phyloP scores from a whole-genome alignment of 2,113 vertebrate species.

The Hyperopisus bebe region DNA sequence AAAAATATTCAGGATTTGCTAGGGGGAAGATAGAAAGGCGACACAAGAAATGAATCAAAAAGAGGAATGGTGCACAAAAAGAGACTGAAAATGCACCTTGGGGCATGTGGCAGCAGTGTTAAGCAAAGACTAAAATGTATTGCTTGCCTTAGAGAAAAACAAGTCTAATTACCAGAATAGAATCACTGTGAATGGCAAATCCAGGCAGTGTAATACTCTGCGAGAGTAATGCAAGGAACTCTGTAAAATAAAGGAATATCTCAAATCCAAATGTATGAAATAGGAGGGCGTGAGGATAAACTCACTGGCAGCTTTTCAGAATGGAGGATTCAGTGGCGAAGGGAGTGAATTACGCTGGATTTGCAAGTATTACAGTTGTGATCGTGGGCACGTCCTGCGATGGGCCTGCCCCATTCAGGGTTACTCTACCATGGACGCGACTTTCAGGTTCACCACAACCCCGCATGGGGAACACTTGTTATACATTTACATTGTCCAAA shows the following conservation, averaged over 20 bases:
- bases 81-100: neutral
- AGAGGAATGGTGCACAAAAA: neutral
- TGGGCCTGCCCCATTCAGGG: neutral
- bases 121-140: neutral
- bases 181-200: neutral
- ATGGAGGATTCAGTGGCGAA: neutral
- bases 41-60: neutral
- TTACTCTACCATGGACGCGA: neutral
- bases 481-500: neutral
- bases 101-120: neutral
- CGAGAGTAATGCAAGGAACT: neutral
- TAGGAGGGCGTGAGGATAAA: neutral
- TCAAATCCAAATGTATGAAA: neutral
- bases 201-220: neutral
- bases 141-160: neutral
- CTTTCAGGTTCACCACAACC: neutral
- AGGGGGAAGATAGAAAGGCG: neutral
- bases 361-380: neutral
- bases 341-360: neutral
- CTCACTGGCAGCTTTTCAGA: neutral
- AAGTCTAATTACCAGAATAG: neutral
- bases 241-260: neutral
- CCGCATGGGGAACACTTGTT: neutral
- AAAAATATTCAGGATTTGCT: neutral
- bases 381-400: neutral